phyloP scores from a whole-genome alignment of 2,797 vertebrate genomes.

The Lithobates pipiens region DNA sequence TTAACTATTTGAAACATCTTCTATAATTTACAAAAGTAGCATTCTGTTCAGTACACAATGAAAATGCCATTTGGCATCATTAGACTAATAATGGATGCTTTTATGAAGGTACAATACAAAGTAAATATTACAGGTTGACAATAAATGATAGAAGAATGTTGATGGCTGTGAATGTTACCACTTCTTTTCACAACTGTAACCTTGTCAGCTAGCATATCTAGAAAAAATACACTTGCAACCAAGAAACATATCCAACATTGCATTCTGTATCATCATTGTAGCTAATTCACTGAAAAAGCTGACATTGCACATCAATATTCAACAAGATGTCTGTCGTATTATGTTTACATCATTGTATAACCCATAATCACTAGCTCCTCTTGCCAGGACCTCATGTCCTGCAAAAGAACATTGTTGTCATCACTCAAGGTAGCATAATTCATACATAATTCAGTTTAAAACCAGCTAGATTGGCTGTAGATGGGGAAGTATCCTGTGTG shows the following conservation, averaged over 20 bases:
- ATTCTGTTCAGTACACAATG: neutral
- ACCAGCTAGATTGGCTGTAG: neutral
- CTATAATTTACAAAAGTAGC: neutral
- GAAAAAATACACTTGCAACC: neutral
- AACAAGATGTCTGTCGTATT: neutral
- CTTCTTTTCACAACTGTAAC: neutral
- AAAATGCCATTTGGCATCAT: neutral
- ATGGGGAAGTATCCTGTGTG: neutral
- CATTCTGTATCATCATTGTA: neutral
- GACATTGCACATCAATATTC: neutral
- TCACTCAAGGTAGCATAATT: neutral
- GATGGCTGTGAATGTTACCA: conserved; percentile 4
- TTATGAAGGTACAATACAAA: neutral
- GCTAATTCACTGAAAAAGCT: neutral
- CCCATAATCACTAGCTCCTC: neutral
- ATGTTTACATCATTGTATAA: neutral
- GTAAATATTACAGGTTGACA: neutral
- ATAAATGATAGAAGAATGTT: neutral
- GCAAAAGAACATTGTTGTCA: neutral
- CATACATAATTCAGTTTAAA: neutral
- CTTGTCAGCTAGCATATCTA: neutral
- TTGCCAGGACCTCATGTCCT: neutral
- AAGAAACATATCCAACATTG: neutral
- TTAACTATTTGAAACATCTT: neutral
- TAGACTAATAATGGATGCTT: neutral